phyloP scores from a whole-genome alignment of 2,888 invertebrate genomes.

The Lottia scabra region DNA sequence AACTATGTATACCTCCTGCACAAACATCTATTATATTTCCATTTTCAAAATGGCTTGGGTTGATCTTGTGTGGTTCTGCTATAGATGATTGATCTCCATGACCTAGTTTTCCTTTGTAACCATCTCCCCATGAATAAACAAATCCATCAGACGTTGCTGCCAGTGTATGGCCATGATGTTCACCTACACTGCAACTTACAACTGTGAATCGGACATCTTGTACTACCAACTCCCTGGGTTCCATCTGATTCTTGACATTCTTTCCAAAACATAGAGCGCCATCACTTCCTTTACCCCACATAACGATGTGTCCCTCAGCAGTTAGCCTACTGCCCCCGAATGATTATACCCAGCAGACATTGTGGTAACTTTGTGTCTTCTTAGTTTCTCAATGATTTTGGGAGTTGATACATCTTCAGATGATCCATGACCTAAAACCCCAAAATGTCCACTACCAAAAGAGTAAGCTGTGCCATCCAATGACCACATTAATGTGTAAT shows the following conservation, averaged over 20 bases:
- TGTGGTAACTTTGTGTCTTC: constrained; percentile 15
- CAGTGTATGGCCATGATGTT: constrained; percentile 53
- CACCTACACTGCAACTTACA: constrained; percentile 52
- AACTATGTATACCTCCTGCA: constrained; percentile 52
- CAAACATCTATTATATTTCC: constrained; percentile 38
- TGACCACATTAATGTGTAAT: constrained; percentile 50
- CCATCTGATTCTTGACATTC: constrained; percentile 8
- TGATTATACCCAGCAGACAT: constrained; percentile 49
- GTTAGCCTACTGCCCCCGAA: constrained; percentile 43
- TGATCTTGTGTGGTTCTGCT: constrained; percentile 32
- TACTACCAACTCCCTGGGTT: constrained; percentile 22
- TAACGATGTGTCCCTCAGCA: constrained; percentile 36
- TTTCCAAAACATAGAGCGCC: constrained; percentile 42
- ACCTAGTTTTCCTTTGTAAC: constrained; percentile 54
- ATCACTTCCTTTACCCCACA: constrained; percentile 45
- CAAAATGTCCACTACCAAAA: constrained; percentile 49
- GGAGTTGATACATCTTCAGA: constrained; percentile 31
- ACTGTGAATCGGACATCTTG: constrained; percentile 27
- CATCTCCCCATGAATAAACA: constrained; percentile 49
- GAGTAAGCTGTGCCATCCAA: constrained; percentile 41
- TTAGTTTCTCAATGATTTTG: constrained; percentile 25
- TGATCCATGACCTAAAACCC: constrained; percentile 48
- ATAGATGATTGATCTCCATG: constrained; percentile 38
- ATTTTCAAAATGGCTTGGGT: constrained; percentile 32
- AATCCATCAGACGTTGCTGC: constrained; percentile 35